These are phyloP conservation scores for Octopus bimaculoides DNA, from an alignment of 1,140 invertebrate genomes.

Conservation along the genomic window DNA sequence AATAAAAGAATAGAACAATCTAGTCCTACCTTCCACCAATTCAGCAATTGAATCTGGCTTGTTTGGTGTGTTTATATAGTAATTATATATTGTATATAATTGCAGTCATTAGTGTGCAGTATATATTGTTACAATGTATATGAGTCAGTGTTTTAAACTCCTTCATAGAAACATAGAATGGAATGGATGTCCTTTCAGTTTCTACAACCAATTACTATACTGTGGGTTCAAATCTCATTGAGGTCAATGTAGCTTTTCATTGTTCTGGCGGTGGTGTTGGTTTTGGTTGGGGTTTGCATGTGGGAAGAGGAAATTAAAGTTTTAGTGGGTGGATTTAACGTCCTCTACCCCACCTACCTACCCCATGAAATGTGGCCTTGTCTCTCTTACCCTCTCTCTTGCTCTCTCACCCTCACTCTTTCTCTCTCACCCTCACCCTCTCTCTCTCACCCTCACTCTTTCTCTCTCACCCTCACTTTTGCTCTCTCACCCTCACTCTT, in stretches of 20 bases:
- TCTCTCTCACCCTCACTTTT: neutral
- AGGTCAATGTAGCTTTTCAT: neutral
- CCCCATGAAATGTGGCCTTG: neutral
- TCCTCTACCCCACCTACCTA: neutral
- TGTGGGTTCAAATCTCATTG: neutral
- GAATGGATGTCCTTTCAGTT: no score
- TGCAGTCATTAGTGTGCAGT: no score
- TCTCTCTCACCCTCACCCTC: neutral
- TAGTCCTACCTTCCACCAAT: no score
- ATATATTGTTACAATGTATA: no score
- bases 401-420: neutral
- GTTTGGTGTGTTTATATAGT: no score
- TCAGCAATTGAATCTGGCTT: no score
- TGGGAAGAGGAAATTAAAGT: neutral
- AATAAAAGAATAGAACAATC: no score
- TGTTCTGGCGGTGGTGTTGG: neutral
- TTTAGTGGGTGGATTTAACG: neutral
- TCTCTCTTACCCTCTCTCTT: neutral
- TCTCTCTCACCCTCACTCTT: neutral
- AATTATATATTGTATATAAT: no score
- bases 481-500: neutral
- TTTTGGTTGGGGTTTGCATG: neutral
- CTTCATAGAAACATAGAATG: no score
- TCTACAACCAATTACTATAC: no score
- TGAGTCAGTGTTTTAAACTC: no score